These are phyloP conservation scores for Falcaria lacertinaria DNA, from an alignment of 2,888 invertebrate species.

Conservation along the genomic window DNA sequence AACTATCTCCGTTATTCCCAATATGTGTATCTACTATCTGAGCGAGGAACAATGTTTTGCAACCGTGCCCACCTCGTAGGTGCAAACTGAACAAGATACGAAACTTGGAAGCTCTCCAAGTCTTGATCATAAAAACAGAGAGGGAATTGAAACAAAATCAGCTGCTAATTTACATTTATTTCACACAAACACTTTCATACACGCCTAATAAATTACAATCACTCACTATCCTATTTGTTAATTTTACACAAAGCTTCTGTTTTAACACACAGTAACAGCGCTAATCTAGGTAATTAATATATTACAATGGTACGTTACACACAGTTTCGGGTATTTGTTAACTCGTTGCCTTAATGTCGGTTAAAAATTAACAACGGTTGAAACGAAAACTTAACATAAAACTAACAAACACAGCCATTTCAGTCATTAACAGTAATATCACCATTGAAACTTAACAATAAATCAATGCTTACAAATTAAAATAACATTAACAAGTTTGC, in stretches of 20 bases:
- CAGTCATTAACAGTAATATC: conserved; percentile 53
- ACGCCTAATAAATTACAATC: conserved; percentile 48
- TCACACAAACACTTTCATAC: conserved; percentile 63
- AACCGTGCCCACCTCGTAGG: conserved; percentile 21
- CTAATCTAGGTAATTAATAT: conserved; percentile 30
- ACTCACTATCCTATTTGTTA: conserved; percentile 71
- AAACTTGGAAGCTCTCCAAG: conserved; percentile 61
- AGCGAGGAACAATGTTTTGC: conserved; percentile 45
- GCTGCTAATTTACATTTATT: conserved; percentile 42
- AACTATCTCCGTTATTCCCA: conserved; percentile 73
- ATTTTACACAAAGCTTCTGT: conserved; percentile 79
- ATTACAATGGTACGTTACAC: conserved; percentile 20
- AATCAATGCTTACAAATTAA: conserved; percentile 71
- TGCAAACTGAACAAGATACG: conserved; percentile 42
- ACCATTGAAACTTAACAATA: conserved; percentile 68
- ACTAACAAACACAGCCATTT: conserved; percentile 77
- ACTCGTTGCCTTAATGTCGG: conserved; percentile 69
- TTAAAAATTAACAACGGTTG: conserved; percentile 58
- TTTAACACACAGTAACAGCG: conserved; percentile 58
- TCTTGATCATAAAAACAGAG: conserved; percentile 13
- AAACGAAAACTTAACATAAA: conserved; percentile 79
- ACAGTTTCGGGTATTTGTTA: conserved; percentile 21
- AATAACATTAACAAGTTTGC: conserved; percentile 51
- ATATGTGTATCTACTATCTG: conserved; percentile 47
- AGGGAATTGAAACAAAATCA: conserved; percentile 27